These are phyloP conservation scores for Netelia inedita DNA, from an alignment of 2,888 invertebrate species.

Conservation along the genomic window DNA sequence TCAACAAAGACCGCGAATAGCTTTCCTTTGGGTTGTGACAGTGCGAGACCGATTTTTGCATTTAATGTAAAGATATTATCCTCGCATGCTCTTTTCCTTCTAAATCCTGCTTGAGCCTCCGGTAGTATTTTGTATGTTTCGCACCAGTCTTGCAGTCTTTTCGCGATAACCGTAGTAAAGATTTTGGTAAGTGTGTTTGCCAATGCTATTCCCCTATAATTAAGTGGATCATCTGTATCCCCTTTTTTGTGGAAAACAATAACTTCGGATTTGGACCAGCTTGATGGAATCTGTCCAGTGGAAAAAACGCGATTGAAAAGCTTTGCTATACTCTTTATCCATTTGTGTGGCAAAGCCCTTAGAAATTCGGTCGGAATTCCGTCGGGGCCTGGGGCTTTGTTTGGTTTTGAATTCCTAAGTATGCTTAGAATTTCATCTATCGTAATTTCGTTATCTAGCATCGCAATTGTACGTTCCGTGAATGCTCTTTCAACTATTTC, in stretches of 20 bases:
- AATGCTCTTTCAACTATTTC: neutral
- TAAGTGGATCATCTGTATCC: conserved; percentile 68
- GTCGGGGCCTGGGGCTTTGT: conserved; percentile 69
- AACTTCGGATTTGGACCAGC: conserved; percentile 68
- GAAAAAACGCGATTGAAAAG: conserved; percentile 65
- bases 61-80: conserved; percentile 57
- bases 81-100: conserved; percentile 50
- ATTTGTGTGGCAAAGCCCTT: conserved; percentile 34
- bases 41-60: conserved; percentile 9
- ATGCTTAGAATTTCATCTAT: neutral
- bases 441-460: conserved; percentile 11
- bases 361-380: conserved; percentile 56
- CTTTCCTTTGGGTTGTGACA: conserved; percentile 27
- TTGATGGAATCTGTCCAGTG: conserved; percentile 49
- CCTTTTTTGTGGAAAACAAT: conserved; percentile 74
- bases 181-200: conserved; percentile 74
- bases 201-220: conserved; percentile 74
- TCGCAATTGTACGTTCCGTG: neutral
- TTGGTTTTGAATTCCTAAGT: conserved; percentile 50
- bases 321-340: conserved; percentile 2
- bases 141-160: conserved; percentile 62
- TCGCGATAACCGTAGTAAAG: conserved; percentile 67
- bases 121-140: conserved; percentile 58
- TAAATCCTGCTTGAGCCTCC: conserved; percentile 69
- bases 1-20: conserved; percentile 42